Evolutionary conservation across 2,888 invertebrate species (phyloP).

Genomic region (Toxonevra muliebris): DNA sequence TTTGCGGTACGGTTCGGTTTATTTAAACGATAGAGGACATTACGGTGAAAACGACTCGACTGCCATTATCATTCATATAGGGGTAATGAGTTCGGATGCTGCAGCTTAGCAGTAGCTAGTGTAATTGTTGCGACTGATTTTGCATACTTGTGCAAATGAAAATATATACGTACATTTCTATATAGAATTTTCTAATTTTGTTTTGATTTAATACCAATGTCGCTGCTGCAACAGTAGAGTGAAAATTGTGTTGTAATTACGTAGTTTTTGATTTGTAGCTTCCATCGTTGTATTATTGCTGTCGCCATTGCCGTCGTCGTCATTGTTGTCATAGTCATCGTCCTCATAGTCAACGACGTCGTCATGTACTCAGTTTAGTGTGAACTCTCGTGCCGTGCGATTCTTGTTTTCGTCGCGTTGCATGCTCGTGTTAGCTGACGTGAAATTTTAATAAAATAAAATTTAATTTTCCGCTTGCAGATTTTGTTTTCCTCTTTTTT

Average conservation of each 20-base stretch:
- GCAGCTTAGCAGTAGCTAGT: too few species aligned
- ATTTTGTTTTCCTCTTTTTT: neutral
- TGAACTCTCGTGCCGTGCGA: neutral
- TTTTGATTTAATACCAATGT: neutral
- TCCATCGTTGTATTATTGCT: neutral
- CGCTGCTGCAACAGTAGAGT: neutral
- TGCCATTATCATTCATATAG: too few species aligned
- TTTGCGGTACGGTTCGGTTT: constrained; percentile 8
- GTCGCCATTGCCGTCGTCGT: too few species aligned
- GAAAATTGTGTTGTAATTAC: neutral
- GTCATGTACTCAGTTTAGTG: neutral
- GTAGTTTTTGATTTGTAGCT: neutral
- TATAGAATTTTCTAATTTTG: neutral
- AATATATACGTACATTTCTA: neutral
- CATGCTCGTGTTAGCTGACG: neutral
- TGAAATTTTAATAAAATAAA: constrained; percentile 29
- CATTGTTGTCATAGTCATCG: neutral
- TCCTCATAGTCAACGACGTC: neutral
- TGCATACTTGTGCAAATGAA: too few species aligned
- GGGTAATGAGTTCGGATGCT: too few species aligned
- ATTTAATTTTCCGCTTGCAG: constrained; percentile 30
- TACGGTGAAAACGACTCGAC: too few species aligned
- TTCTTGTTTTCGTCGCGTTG: neutral
- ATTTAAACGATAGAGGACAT: too few species aligned
- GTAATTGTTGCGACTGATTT: neutral